Evolutionary conservation across 2,888 invertebrate species (phyloP).

Genomic region (Dicycla oo): DNA sequence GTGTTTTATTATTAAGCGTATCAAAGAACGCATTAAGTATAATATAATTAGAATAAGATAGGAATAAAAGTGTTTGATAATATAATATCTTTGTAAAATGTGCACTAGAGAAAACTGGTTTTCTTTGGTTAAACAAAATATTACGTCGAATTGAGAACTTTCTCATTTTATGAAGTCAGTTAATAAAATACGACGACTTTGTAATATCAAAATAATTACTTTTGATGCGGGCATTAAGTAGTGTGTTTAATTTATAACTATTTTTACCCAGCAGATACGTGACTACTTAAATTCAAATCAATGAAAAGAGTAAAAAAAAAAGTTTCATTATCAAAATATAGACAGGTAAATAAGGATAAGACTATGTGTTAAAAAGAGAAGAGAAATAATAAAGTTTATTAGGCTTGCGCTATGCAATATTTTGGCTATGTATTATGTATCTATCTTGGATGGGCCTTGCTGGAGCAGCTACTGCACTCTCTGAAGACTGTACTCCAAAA

Average conservation of each 20-base stretch:
- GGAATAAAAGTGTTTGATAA: background rate
- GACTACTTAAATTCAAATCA: too few relatives aligned
- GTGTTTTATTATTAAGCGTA: background rate
- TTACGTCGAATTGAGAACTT: background rate
- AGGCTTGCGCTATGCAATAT: background rate
- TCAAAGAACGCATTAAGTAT: background rate
- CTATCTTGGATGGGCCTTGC: too few relatives aligned
- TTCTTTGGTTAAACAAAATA: background rate
- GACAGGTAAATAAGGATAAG: background rate
- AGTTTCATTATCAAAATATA: background rate
- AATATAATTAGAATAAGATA: constrained; percentile 1
- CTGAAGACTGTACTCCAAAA: too few relatives aligned
- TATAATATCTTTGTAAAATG: constrained; percentile 29
- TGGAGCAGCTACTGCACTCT: too few relatives aligned
- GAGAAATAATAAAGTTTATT: too few relatives aligned
- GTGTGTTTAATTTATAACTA: background rate
- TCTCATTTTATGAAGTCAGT: background rate
- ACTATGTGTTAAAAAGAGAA: background rate
- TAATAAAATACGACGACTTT: background rate
- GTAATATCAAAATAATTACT: too few relatives aligned
- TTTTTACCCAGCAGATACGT: too few relatives aligned
- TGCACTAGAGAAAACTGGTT: background rate
- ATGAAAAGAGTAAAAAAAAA: too few relatives aligned
- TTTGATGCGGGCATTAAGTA: background rate
- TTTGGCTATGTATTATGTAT: background rate